These are phyloP conservation scores for Frankliniella fusca DNA, from an alignment of 2,888 invertebrate species.

Conservation along the genomic window DNA sequence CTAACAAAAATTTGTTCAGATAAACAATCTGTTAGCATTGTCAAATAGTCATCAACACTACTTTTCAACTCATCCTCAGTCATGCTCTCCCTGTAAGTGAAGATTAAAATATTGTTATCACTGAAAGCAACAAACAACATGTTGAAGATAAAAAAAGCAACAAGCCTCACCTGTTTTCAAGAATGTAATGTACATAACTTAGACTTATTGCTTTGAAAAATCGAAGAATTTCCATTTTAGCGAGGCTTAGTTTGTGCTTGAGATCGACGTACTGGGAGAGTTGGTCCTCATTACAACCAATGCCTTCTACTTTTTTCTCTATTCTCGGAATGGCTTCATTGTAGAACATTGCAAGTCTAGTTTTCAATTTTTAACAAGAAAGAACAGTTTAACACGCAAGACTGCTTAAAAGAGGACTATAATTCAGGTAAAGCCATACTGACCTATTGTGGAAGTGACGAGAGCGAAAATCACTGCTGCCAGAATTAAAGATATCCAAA, in stretches of 20 bases:
- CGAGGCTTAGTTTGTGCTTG: constrained; percentile 31
- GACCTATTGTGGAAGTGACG: constrained; percentile 54
- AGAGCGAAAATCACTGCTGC: constrained; percentile 53
- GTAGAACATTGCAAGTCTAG: constrained; percentile 70
- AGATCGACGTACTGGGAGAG: constrained; percentile 33
- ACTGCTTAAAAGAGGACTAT: constrained; percentile 29
- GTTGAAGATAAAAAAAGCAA: neutral
- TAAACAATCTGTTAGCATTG: constrained; percentile 51
- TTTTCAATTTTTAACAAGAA: no score
- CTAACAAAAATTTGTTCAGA: constrained; percentile 58
- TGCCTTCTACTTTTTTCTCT: constrained; percentile 57
- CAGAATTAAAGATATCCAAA: constrained; percentile 61
- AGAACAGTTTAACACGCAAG: neutral
- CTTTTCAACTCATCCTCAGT: constrained; percentile 42
- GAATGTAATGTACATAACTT: neutral
- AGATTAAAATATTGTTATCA: constrained; percentile 29
- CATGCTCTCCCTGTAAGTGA: constrained; percentile 38
- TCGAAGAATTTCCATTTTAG: neutral
- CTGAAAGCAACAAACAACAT: constrained; percentile 53
- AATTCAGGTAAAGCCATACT: constrained; percentile 34
- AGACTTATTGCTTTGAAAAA: neutral
- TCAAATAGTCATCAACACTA: constrained; percentile 48
- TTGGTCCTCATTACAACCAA: constrained; percentile 31
- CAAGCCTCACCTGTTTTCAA: neutral
- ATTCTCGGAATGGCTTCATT: constrained; percentile 68